A percentile compares a stretch with the other conserved stretches of the same genome.
phyloP scores from a whole-genome alignment of 2,797 vertebrate species.

The Falco cherrug region DNA sequence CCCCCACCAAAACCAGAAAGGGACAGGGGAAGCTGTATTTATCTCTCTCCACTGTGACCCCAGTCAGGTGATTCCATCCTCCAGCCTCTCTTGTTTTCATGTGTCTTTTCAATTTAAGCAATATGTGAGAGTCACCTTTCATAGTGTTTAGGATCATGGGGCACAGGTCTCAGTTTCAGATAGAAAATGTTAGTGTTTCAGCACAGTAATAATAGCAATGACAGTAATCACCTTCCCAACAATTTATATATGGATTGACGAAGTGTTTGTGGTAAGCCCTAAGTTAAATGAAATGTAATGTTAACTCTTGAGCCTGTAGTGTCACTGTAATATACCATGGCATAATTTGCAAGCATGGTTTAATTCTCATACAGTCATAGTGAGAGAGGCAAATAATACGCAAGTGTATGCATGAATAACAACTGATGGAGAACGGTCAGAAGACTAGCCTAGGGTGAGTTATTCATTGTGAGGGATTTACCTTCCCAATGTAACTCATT shows the following conservation, averaged over 20 bases:
- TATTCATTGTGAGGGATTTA: neutral
- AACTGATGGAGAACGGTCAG: neutral
- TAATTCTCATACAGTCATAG: neutral
- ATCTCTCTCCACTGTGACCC: neutral
- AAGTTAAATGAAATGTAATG: neutral
- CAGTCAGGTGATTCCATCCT: neutral
- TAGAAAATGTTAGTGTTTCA: neutral
- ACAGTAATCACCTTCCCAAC: neutral
- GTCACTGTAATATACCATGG: neutral
- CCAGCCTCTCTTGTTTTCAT: neutral
- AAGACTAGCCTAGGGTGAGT: neutral
- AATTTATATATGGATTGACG: neutral
- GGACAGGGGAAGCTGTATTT: neutral
- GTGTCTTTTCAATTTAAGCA: neutral
- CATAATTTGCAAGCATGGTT: neutral
- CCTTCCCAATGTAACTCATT: neutral
- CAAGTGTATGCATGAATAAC: neutral
- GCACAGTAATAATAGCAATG: neutral
- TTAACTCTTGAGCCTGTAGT: neutral
- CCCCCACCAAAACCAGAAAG: neutral
- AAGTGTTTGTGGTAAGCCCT: neutral
- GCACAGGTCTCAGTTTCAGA: neutral
- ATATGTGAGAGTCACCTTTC: neutral
- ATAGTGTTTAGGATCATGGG: neutral
- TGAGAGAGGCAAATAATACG: neutral